phyloP scores from a whole-genome alignment of 2,113 vertebrate species.

The Sciurus niger region DNA sequence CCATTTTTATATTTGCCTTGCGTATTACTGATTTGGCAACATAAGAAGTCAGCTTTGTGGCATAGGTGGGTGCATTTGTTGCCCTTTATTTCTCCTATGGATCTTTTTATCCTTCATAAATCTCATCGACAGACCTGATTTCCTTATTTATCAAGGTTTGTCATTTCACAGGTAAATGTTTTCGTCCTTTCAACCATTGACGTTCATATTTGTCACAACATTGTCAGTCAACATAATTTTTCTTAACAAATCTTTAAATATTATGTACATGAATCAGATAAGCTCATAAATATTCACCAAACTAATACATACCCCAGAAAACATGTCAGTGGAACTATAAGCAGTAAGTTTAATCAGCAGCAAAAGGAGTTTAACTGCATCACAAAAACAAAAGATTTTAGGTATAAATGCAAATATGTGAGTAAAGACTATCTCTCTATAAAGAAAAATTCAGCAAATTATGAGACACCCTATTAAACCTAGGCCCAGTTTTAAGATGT shows the following conservation, averaged over 20 bases:
- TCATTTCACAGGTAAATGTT: slow-evolving; percentile 77
- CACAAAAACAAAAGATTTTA: slow-evolving; percentile 70
- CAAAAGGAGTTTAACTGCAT: slow-evolving; percentile 73
- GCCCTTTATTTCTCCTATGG: neutral
- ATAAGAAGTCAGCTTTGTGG: neutral
- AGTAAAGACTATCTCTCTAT: slow-evolving; percentile 25
- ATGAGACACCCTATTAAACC: slow-evolving; percentile 37
- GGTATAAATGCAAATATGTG: slow-evolving; percentile 68
- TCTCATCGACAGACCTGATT: neutral
- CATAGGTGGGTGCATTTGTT: neutral
- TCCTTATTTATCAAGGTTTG: slow-evolving; percentile 62
- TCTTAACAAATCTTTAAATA: slow-evolving; percentile 67
- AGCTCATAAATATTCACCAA: slow-evolving; percentile 82
- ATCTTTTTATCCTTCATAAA: slow-evolving; percentile 2
- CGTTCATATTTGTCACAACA: slow-evolving; percentile 69
- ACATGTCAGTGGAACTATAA: slow-evolving; percentile 81
- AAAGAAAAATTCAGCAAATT: slow-evolving; percentile 67
- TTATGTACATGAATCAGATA: slow-evolving; percentile 56
- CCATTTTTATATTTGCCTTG: neutral
- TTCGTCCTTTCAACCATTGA: slow-evolving; percentile 69
- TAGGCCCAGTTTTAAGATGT: slow-evolving; percentile 36
- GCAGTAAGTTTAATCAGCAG: slow-evolving; percentile 80
- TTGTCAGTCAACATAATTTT: slow-evolving; percentile 76
- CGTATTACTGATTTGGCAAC: slow-evolving; percentile 51
- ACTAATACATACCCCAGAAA: slow-evolving; percentile 67